phyloP scores from a whole-genome alignment of 2,888 invertebrate species.

The Clanis bilineata region DNA sequence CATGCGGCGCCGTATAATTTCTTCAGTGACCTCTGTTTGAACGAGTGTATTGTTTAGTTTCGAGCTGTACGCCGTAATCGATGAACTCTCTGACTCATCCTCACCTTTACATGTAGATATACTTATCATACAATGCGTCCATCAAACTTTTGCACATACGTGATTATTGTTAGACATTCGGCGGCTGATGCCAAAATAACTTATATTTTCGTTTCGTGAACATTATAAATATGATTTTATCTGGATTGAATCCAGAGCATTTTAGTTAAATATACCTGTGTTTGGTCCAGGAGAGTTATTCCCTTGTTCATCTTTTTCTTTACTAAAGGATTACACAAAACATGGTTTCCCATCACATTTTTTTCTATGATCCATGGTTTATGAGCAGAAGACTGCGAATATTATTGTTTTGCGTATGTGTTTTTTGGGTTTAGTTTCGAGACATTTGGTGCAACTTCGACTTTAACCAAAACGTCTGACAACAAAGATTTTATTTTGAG shows the following conservation, averaged over 20 bases:
- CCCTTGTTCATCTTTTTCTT: background rate
- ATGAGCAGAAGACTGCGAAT: no score
- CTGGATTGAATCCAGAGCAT: background rate
- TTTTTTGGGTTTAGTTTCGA: no score
- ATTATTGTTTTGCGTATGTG: no score
- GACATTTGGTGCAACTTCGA: background rate
- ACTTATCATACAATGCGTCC: constrained; percentile 1
- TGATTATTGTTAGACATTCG: constrained; percentile 8
- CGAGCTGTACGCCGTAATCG: constrained; percentile 41
- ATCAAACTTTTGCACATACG: constrained; percentile 9
- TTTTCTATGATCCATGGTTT: no score
- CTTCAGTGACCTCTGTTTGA: constrained; percentile 64
- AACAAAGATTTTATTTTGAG: background rate
- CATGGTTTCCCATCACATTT: no score
- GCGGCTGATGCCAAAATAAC: constrained; percentile 1
- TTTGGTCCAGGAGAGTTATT: background rate
- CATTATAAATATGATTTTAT: background rate
- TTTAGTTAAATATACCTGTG: background rate
- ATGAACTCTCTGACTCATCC: constrained; percentile 53
- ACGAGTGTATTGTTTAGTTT: constrained; percentile 44
- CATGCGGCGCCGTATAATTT: constrained; percentile 59
- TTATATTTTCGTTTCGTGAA: background rate
- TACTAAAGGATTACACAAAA: background rate
- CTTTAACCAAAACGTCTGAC: background rate
- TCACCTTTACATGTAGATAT: background rate